Conservation (phyloP, 2,113 vertebrate species). For the Bungarus multicinctus region DNA sequence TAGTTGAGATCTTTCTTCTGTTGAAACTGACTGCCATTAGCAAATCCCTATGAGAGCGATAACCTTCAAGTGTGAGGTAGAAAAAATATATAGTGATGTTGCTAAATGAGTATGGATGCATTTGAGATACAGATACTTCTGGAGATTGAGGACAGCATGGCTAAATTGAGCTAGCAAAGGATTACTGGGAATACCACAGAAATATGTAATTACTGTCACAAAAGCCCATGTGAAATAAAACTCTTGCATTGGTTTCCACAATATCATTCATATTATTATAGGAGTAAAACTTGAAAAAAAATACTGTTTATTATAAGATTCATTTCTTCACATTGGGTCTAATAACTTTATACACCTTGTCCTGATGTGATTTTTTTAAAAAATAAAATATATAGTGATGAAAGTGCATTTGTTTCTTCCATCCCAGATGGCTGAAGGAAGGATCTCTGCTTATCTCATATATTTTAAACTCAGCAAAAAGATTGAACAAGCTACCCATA, state of each 20-base stretch:
- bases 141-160: not conserved
- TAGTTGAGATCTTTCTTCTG: constrained; percentile 65
- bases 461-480: too few species aligned
- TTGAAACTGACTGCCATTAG: constrained; percentile 65
- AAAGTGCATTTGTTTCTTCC: not conserved
- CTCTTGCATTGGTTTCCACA: not conserved
- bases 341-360: not conserved
- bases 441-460: too few species aligned
- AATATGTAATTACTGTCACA: not conserved
- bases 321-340: not conserved
- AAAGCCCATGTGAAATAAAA: not conserved
- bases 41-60: constrained; percentile 48
- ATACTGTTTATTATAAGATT: not conserved
- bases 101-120: constrained; percentile 64
- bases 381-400: not conserved
- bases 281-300: not conserved
- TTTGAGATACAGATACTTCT: constrained; percentile 41
- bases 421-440: not conserved
- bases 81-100: constrained; percentile 55
- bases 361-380: not conserved
- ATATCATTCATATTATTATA: not conserved
- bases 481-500: too few species aligned
- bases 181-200: not conserved
- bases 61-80: constrained; percentile 32
- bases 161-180: not conserved